Evolutionary conservation across 2,113 vertebrate genomes (phyloP).

Genomic region (Rutilus rutilus): DNA sequence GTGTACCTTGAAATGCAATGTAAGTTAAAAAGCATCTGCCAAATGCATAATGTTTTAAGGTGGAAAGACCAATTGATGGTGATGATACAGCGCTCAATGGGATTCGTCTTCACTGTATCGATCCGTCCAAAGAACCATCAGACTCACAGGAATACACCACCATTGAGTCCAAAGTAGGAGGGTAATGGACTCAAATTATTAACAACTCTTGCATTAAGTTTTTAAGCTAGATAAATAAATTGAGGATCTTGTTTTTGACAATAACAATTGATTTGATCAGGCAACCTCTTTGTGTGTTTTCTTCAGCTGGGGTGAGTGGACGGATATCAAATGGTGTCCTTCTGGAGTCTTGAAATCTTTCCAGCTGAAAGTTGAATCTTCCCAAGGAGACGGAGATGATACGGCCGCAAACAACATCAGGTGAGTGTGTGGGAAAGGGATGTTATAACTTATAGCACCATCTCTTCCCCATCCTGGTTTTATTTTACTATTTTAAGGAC

Average conservation of each 20-base stretch:
- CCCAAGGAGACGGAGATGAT: constrained; percentile 45
- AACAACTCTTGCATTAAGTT: too few species aligned
- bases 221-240: too few species aligned
- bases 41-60: too few species aligned
- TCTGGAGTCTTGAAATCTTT: constrained; percentile 34
- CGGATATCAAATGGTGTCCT: constrained; percentile 50
- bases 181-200: background rate
- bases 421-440: constrained; percentile 12
- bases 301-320: constrained; percentile 17
- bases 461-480: too few species aligned
- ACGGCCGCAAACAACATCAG: constrained; percentile 57
- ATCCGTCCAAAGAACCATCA: background rate
- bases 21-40: too few species aligned
- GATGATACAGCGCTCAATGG: constrained; percentile 55
- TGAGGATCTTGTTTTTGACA: too few species aligned
- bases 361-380: constrained; percentile 49
- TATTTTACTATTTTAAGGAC: too few species aligned
- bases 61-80: too few species aligned
- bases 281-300: background rate
- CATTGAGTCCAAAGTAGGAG: constrained; percentile 44
- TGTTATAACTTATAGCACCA: too few species aligned
- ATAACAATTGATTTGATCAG: background rate
- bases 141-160: too few species aligned
- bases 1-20: too few species aligned
- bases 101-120: constrained; percentile 50